Evolutionary conservation across 2,113 vertebrate genomes (phyloP), one percentile per base, ranked within the genome.

Genomic region (Hypomesus transpacificus): DNA sequence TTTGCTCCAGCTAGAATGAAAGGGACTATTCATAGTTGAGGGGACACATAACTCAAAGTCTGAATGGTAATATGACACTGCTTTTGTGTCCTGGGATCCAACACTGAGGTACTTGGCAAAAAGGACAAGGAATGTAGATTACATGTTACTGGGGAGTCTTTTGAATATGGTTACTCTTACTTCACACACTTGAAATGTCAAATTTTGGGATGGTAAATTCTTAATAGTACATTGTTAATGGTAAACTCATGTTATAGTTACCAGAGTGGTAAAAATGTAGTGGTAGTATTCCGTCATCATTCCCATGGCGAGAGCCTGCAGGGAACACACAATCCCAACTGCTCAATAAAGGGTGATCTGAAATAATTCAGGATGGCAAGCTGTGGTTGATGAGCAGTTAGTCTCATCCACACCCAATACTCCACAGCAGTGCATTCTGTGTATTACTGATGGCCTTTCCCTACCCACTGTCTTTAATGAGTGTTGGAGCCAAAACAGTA

Each of bases 261-360:
- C 96, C 95, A 99, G 86, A 66, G 97, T 99, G 63, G 97, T 99
- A 90, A 99, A 99, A 88, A 99, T 98, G 85, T 97, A 99, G 87
- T 99, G 97, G 85, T 99, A 99, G 79, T 99, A 98, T 88, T 99
- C 97, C 66, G 97, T 98, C 96, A 99, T 98, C 97, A 99, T 99
- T 76, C 97, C 97, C 97, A 99, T 98, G 78, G 97, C 95, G 84
- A 99, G 92, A 82, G 95, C 97, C 97, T 98, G 80, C n/a, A 83
- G 86, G 83, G 77, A 73, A 84, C 81, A 80, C 1, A 68, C 4
- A 70, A 46, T 17, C 31, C 8, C 20, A 68, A 64, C 56, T 2
- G 64, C 16, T 64, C 65, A 31, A 79, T 70, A 61, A 78, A 74
- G 69, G 73, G 28, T 71, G 66, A 20, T 71, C 75, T 31, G 39